Evolutionary conservation across 2,797 vertebrate species (phyloP).

Genomic region (Pelobates cultripes): DNA sequence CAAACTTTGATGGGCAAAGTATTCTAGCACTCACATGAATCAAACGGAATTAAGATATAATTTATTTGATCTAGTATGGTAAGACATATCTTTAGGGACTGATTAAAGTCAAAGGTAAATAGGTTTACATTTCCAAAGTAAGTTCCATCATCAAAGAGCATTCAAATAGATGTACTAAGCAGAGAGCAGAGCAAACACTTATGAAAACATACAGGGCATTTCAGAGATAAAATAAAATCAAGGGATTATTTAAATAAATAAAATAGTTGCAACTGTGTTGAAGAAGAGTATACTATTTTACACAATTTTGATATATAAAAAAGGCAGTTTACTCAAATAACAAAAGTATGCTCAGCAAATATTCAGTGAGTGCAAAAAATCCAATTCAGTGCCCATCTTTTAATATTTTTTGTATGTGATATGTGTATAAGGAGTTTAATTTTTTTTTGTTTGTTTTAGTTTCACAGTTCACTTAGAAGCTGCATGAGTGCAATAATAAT

Average conservation of each 20-base stretch:
- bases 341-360: too few relatives aligned
- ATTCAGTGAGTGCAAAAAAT: too few relatives aligned
- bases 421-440: too few relatives aligned
- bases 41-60: constrained; percentile 34
- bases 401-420: too few relatives aligned
- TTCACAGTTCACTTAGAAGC: too few relatives aligned
- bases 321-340: too few relatives aligned
- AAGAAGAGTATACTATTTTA: not conserved
- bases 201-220: constrained; percentile 14
- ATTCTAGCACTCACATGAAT: constrained; percentile 34
- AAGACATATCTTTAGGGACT: constrained; percentile 33
- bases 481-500: too few relatives aligned
- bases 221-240: constrained; percentile 23
- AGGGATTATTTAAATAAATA: constrained; percentile 1
- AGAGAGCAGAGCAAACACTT: constrained; percentile 10
- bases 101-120: constrained; percentile 53
- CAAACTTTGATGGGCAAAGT: constrained; percentile 34
- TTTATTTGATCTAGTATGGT: constrained; percentile 39
- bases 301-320: too few relatives aligned
- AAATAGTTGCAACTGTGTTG: not conserved
- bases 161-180: constrained; percentile 25
- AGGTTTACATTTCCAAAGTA: constrained; percentile 40
- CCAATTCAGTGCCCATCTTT: too few relatives aligned
- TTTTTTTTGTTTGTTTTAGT: too few relatives aligned
- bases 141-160: constrained; percentile 34